Conservation (phyloP, 1,140 invertebrate genomes). For the Drosophila parabipectinata region DNA sequence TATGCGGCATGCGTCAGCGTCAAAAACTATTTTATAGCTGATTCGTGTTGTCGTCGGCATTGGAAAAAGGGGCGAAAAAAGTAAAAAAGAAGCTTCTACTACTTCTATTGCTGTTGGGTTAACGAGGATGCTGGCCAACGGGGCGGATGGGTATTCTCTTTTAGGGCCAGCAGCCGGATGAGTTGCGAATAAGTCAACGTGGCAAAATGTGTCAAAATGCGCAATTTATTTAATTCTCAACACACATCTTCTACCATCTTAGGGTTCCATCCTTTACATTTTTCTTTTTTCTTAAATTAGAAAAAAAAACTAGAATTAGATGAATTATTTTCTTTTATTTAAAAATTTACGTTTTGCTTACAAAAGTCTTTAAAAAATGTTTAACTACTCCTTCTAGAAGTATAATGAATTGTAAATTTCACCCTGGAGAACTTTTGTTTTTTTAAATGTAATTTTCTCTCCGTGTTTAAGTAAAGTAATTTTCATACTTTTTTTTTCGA, state of each 20-base stretch:
- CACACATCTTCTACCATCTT: constrained; percentile 13
- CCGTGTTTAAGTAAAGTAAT: constrained; percentile 59
- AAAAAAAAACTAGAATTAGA: not conserved
- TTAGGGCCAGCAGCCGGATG: constrained; percentile 7
- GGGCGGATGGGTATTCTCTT: constrained; percentile 9
- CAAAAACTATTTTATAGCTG: constrained; percentile 80
- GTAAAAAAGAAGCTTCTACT: not conserved
- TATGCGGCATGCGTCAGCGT: constrained; percentile 77
- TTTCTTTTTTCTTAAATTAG: constrained; percentile 5
- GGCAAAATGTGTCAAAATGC: constrained; percentile 81
- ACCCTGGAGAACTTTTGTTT: not conserved
- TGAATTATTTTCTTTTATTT: not conserved
- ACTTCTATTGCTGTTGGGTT: constrained; percentile 22
- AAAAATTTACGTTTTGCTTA: not conserved
- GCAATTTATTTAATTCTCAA: constrained; percentile 80
- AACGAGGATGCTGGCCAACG: constrained; percentile 57
- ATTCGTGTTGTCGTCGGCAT: constrained; percentile 74
- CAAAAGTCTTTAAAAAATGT: not conserved
- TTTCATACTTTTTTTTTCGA: constrained; percentile 73
- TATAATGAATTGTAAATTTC: not conserved
- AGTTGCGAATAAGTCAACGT: constrained; percentile 73
- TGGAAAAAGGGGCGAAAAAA: constrained; percentile 23
- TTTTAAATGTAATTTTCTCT: constrained; percentile 11
- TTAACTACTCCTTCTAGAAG: not conserved
- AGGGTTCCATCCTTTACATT: constrained; percentile 8